Evolutionary conservation across 2,113 vertebrate species (phyloP).

Genomic region (Chelonoidis abingdonii): DNA sequence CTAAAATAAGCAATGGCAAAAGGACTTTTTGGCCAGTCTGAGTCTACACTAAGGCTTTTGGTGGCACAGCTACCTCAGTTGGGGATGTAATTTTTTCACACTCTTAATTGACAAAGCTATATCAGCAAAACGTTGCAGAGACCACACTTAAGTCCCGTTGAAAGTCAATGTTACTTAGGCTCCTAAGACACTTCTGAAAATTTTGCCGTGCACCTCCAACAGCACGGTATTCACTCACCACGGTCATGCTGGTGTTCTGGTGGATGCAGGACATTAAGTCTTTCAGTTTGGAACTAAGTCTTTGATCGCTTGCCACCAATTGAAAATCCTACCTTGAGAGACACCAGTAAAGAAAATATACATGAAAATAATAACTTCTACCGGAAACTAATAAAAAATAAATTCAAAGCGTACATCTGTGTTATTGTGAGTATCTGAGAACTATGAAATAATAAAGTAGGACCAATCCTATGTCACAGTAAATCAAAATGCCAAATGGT

Average conservation of each 20-base stretch:
- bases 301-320: not conserved
- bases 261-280: not conserved
- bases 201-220: not conserved
- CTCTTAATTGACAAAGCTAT: not conserved
- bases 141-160: not conserved
- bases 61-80: not conserved
- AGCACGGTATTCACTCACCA: not conserved
- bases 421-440: not conserved
- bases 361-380: not conserved
- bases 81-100: not conserved
- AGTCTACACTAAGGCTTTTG: not conserved
- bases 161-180: not conserved
- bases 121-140: not conserved
- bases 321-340: not conserved
- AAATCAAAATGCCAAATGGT: slow-evolving; percentile 21
- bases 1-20: not conserved
- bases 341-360: not conserved
- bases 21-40: not conserved
- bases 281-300: not conserved
- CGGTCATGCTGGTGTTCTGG: not conserved
- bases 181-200: not conserved
- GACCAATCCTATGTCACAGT: not conserved
- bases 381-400: not conserved
- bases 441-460: not conserved
- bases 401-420: not conserved